Base-by-base conservation (phyloP, 2,113 vertebrate species). In the Mesoclemmys tuberculata region DNA sequence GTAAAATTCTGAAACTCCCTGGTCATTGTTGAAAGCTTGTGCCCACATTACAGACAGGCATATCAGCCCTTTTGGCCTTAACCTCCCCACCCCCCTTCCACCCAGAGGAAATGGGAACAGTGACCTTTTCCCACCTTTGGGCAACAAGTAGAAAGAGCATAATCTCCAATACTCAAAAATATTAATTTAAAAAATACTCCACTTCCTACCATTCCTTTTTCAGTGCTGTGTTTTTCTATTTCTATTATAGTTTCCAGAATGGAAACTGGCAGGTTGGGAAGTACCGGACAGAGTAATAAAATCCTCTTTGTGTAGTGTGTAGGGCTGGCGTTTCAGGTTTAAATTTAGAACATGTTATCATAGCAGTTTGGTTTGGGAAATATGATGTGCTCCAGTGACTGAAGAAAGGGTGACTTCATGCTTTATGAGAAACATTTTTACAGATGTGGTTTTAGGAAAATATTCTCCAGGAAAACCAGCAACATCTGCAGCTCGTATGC, bases 401-500 rank as follows among this genome's bases (percentile, higher is more conserved):
- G 49, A 64, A 55, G 44, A 83, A 10, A 85, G 61, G 27, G 94
- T 91, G 92, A 95, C 92, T 93, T 98, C 97, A 98, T 98, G 90
- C 92, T 96, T 87, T 84, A 46, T 79, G 81, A 51, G 94, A 92
- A 85, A 93, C 89, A 81, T 93, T 91, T 81, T 96, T 82, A 95
- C 90, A 90, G 94, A 94, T 89, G 77, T 93, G 93, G 95, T 94
- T 96, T 96, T 85, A 94, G 94, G 82, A 75, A 91, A 93, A 86
- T 90, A 82, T 94, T 94, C 88, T 94, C 80, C 38, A 95, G 91
- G 89, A 94, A 97, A 96, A 84, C 80, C 95, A 96, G 68, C 64
- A 91, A 94, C 96, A 97, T 98, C 97, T 98, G 96, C 68, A 90
- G 81, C 93, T 95, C 85, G 68, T 95, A 92, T 54, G 51, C 87